Evolutionary conservation across 2,113 vertebrate species (phyloP).

Genomic region (Dasyornis broadbenti): DNA sequence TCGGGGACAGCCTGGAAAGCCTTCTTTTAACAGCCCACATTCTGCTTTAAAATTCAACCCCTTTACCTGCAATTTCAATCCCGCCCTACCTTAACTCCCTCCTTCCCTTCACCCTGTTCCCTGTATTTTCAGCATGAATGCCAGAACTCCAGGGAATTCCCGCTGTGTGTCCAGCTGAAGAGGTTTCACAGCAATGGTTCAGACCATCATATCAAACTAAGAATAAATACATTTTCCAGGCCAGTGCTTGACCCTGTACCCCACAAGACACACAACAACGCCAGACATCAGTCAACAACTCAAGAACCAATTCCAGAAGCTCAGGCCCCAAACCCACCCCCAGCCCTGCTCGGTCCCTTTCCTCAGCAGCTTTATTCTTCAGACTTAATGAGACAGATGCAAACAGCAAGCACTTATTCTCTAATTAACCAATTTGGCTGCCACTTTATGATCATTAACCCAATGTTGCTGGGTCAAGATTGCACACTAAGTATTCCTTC

Average conservation of each 20-base stretch:
- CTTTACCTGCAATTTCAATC: background rate
- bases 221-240: background rate
- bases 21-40: background rate
- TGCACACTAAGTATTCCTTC: background rate
- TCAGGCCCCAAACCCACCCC: background rate
- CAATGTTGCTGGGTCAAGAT: conserved; percentile 10
- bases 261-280: background rate
- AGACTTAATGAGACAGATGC: conserved; percentile 57
- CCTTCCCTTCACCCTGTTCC: background rate
- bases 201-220: background rate
- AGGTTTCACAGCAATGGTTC: background rate
- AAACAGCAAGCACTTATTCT: conserved; percentile 54
- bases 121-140: background rate
- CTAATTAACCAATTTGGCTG: conserved; percentile 56
- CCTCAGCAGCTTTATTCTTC: conserved; percentile 16
- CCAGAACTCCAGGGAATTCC: background rate
- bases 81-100: background rate
- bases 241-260: background rate
- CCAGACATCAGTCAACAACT: background rate
- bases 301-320: background rate
- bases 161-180: background rate
- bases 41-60: background rate
- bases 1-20: background rate
- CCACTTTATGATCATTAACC: conserved; percentile 56
- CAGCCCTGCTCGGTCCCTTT: background rate